Percentiles rank a stretch among this genome's conserved stretches.
phyloP scores from a whole-genome alignment of 2,797 vertebrate genomes.

The Enteromius trimaculatus region DNA sequence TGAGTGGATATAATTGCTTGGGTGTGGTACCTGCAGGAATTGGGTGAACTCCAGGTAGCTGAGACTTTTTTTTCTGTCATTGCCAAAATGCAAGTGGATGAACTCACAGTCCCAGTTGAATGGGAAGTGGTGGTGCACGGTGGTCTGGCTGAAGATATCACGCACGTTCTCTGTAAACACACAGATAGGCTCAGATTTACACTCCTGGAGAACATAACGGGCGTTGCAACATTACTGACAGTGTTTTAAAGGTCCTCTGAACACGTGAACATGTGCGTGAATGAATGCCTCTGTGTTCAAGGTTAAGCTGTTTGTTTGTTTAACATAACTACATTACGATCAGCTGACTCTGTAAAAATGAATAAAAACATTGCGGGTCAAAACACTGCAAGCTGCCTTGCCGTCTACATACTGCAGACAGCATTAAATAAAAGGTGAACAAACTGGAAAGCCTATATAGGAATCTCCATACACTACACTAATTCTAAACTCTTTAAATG shows the following conservation, averaged over 20 bases:
- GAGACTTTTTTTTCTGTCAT: conserved; percentile 92
- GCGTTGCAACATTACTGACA: neutral
- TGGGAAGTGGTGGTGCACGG: conserved; percentile 96
- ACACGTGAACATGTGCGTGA: neutral
- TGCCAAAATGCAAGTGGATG: conserved; percentile 95
- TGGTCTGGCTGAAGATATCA: conserved; percentile 97
- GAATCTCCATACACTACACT: neutral
- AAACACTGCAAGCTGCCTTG: neutral
- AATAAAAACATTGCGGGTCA: neutral
- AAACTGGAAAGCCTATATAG: neutral
- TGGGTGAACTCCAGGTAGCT: conserved; percentile 97
- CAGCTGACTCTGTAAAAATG: neutral
- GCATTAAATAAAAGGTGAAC: neutral
- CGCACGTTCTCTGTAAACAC: conserved; percentile 88
- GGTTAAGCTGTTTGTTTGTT: conserved; percentile 18
- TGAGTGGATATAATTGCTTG: neutral
- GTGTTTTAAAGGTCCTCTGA: conserved; percentile 4
- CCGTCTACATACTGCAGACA: neutral
- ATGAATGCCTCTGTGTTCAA: neutral
- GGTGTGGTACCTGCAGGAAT: conserved; percentile 88
- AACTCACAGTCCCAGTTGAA: conserved; percentile 99
- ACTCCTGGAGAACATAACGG: neutral
- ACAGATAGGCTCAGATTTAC: neutral
- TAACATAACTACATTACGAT: neutral
- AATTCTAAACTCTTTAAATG: neutral